A percentile compares a stretch with the other conserved stretches of the same genome.
Conservation (phyloP, 2,888 invertebrate genomes). For the Pseudolycoriella hygida region DNA sequence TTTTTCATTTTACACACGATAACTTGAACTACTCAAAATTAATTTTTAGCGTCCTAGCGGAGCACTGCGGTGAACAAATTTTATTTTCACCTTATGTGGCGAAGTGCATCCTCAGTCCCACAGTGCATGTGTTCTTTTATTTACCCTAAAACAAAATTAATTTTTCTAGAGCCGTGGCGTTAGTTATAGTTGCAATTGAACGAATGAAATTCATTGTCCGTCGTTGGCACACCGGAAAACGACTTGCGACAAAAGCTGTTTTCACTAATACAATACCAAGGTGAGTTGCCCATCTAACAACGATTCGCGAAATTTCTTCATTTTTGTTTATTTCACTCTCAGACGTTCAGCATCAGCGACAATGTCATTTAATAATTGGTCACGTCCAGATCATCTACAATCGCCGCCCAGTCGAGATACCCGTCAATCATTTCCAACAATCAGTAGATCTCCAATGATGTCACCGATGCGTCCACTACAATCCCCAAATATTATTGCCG, state of each 20-base stretch:
- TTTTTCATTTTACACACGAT: no score
- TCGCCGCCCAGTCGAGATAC: constrained; percentile 16
- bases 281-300: no score
- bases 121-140: no score
- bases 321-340: not conserved
- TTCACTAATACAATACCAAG: constrained; percentile 11
- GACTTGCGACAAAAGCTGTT: constrained; percentile 33
- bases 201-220: constrained; percentile 48
- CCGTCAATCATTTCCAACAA: constrained; percentile 5
- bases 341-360: constrained; percentile 10
- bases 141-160: no score
- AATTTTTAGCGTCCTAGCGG: no score
- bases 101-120: no score
- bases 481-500: constrained; percentile 13
- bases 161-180: constrained; percentile 31
- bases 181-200: constrained; percentile 38
- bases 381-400: constrained; percentile 4
- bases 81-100: no score
- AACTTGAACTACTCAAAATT: no score
- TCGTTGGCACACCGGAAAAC: constrained; percentile 41
- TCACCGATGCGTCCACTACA: constrained; percentile 11
- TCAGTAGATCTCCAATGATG: constrained; percentile 8
- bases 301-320: not conserved
- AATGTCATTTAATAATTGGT: constrained; percentile 9
- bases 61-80: no score